These are phyloP conservation scores for Protobothrops flavoviridis DNA, from an alignment of 2,113 vertebrate species.

Conservation along the genomic window DNA sequence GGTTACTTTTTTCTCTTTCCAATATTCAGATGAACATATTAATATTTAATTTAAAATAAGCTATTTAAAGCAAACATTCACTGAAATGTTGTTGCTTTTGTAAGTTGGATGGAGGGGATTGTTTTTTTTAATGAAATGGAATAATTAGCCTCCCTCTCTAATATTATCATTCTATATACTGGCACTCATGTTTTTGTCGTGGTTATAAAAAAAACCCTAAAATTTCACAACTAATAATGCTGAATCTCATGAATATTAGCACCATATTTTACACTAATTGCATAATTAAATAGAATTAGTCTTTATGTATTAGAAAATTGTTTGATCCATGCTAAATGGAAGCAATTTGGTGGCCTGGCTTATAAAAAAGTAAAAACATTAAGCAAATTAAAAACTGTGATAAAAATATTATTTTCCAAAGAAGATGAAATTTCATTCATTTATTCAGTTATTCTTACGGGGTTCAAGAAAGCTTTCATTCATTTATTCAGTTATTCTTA, in stretches of 20 bases:
- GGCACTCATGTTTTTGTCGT: not conserved
- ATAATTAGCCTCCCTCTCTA: not conserved
- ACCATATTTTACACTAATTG: constrained; percentile 14
- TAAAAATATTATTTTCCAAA: constrained; percentile 22
- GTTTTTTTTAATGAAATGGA: not conserved
- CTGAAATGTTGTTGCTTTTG: not conserved
- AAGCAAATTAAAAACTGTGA: constrained; percentile 18
- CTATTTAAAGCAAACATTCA: not conserved
- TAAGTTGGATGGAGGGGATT: not conserved
- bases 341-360: not conserved
- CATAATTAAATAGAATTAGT: constrained; percentile 24
- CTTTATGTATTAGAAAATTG: not conserved
- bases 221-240: not conserved
- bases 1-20: not conserved
- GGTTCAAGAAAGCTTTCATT: not conserved
- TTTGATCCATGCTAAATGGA: constrained; percentile 3
- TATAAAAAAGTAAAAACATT: constrained; percentile 21
- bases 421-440: constrained; percentile 5
- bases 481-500: constrained; percentile 16
- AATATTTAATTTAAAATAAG: constrained; percentile 37
- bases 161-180: not conserved
- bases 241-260: not conserved
- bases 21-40: constrained; percentile 10
- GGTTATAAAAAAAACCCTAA: not conserved
- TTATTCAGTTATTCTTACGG: constrained; percentile 8